Base-by-base conservation (phyloP, 2,113 vertebrate species). In the Ellobius talpinus region DNA sequence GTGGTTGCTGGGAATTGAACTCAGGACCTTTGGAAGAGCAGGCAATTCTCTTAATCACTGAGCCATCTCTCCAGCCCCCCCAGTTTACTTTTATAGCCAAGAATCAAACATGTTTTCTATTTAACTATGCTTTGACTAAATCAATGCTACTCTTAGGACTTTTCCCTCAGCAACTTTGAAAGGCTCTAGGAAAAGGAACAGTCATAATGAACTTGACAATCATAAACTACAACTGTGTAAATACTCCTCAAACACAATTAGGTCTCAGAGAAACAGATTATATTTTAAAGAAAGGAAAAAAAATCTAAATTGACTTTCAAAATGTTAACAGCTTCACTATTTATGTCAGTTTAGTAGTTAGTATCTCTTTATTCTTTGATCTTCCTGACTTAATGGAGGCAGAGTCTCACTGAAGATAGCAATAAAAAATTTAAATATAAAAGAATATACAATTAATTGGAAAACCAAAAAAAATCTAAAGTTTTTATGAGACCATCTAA, bases 391-490 rank as follows among this genome's bases (percentile, higher is more conserved):
- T 73, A 58, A 97, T 24, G 61, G 76, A 72, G 61, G 39, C 58
- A 87, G 23, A 91, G 90, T 96, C 93, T 94, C 26, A 90, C 79
- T 77, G 76, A 42, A 89, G 36, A 96, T 24, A 93, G 26, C 42
- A 95, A 66, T 61, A 36, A 89, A 91, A 84, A 39, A 47, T 9
- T 23, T 73, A 93, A 93, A 55, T 50, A 90, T 4, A 93, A 82
- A 94, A 96, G 79, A 76, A 94, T 88, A 70, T 31, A 24, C 9
- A 96, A 97, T 42, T 85, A n/a, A 94, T 87, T 93, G 72, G 33
- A 90, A 96, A 96, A 16, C 5, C 9, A 52, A 85, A 93, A 50
- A 97, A 87, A 39, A 26, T 36, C 66, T 86, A 21, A 90, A 33
- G 24, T 70, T 61, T 61, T 88, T 33, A 81, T 74, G 47, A 96